These are phyloP conservation scores for Onychomys arenicola DNA, from an alignment of 2,797 vertebrate genomes.

Conservation along the genomic window DNA sequence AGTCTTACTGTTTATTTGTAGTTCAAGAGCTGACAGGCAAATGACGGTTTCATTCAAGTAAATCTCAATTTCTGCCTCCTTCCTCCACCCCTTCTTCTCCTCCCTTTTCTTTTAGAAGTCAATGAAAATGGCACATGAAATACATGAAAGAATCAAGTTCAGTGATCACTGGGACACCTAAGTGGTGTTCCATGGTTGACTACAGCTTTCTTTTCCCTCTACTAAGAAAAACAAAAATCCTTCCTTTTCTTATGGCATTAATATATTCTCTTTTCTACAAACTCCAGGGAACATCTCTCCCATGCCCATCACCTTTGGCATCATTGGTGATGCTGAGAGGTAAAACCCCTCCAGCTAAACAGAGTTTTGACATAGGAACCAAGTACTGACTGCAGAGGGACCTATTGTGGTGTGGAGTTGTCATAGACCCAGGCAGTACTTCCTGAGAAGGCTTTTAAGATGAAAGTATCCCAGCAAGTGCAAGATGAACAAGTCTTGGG, in stretches of 20 bases:
- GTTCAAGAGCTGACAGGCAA: not conserved
- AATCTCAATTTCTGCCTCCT: not conserved
- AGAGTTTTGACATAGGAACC: constrained; percentile 19
- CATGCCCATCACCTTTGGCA: not conserved
- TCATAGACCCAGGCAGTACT: not conserved
- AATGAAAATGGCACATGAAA: constrained; percentile 46
- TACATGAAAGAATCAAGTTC: not conserved
- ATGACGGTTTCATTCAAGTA: not conserved
- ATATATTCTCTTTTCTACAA: constrained; percentile 34
- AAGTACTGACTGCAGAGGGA: not conserved
- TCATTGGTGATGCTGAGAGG: not conserved
- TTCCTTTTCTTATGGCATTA: not conserved
- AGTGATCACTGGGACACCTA: not conserved
- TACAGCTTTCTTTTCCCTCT: constrained; percentile 32
- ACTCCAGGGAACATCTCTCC: not conserved
- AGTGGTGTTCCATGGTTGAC: not conserved
- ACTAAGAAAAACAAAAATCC: not conserved
- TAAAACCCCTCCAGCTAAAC: constrained; percentile 4
- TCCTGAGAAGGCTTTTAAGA: constrained; percentile 57
- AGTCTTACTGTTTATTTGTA: not conserved
- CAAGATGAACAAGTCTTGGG: not conserved
- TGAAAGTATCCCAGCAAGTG: constrained; percentile 48
- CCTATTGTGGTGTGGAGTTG: not conserved
- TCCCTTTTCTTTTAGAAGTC: constrained; percentile 43
- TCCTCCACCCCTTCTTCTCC: not conserved